A percentile compares a stretch with the other conserved stretches of the same genome.
These are phyloP conservation scores for Papio anubis DNA, from an alignment of 2,113 vertebrate species.

Conservation along the genomic window DNA sequence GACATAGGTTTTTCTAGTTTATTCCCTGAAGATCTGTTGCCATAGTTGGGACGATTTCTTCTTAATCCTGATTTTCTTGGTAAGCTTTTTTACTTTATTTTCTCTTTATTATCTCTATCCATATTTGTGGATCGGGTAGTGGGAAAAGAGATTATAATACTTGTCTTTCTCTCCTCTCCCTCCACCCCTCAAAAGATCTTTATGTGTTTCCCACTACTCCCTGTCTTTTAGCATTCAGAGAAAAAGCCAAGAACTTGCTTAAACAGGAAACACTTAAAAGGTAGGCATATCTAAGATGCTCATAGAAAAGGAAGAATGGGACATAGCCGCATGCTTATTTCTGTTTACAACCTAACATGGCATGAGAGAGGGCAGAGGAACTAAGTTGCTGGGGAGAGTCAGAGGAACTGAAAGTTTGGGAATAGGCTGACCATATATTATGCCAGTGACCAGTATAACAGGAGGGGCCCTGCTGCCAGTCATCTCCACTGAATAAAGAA, in stretches of 20 bases:
- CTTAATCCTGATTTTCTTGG: slow-evolving; percentile 52
- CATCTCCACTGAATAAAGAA: slow-evolving; percentile 33
- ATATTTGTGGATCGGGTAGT: not conserved
- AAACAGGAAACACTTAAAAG: slow-evolving; percentile 41
- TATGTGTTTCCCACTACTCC: slow-evolving; percentile 25
- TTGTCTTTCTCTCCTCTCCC: not conserved
- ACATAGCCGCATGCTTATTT: not conserved
- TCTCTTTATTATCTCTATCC: not conserved
- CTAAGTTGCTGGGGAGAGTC: not conserved
- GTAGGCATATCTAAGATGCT: not conserved
- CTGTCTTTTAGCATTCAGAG: slow-evolving; percentile 32
- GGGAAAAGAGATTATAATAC: not conserved
- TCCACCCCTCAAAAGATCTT: not conserved
- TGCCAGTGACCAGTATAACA: not conserved
- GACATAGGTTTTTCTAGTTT: not conserved
- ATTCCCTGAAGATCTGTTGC: slow-evolving; percentile 48
- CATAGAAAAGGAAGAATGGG: slow-evolving; percentile 19
- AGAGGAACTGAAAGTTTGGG: not conserved
- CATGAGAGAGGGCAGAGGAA: not conserved
- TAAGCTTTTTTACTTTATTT: slow-evolving; percentile 13
- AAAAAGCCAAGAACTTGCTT: slow-evolving; percentile 13
- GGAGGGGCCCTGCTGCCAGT: not conserved
- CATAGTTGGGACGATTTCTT: not conserved
- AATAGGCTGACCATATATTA: not conserved
- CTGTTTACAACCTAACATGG: not conserved